These are phyloP conservation scores for Montipora efflorescens DNA, from an alignment of 64 coral and sea anemone species.

Conservation along the genomic window DNA sequence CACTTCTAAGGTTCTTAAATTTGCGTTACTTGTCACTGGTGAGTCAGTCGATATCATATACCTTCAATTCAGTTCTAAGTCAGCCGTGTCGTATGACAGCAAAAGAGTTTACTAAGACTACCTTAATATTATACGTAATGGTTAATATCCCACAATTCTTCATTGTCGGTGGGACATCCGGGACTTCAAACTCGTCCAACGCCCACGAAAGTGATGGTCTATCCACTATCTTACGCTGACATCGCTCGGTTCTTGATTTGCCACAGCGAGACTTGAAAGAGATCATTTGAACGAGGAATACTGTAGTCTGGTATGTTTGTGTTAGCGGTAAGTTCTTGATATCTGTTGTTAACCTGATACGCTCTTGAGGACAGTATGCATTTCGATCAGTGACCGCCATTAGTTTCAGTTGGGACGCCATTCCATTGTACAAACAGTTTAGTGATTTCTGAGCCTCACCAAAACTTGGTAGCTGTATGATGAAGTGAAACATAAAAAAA, in stretches of 20 bases:
- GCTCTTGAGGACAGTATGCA: slow-evolving; percentile 83
- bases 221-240: slow-evolving; percentile 74
- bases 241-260: slow-evolving; percentile 54
- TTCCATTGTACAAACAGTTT: slow-evolving; percentile 82
- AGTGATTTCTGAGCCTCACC: slow-evolving; percentile 89
- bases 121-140: slow-evolving; percentile 82
- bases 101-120: slow-evolving; percentile 7
- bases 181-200: slow-evolving; percentile 78
- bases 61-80: slow-evolving; percentile 27
- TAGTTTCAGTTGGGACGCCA: slow-evolving; percentile 73
- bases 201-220: slow-evolving; percentile 66
- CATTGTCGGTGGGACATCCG: slow-evolving; percentile 92
- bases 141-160: slow-evolving; percentile 92
- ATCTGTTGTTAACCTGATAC: slow-evolving; percentile 59
- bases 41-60: background rate
- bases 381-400: slow-evolving; percentile 66
- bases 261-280: slow-evolving; percentile 80
- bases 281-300: slow-evolving; percentile 73
- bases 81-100: slow-evolving; percentile 8
- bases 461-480: slow-evolving; percentile 73
- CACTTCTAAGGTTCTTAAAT: too few species aligned
- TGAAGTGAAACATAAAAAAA: background rate
- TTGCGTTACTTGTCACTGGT: too few species aligned
- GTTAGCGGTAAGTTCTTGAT: slow-evolving; percentile 82
- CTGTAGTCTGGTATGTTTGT: slow-evolving; percentile 75